Base-by-base conservation (phyloP, 2,888 invertebrate genomes). In the Leptinotarsa haldemani region DNA sequence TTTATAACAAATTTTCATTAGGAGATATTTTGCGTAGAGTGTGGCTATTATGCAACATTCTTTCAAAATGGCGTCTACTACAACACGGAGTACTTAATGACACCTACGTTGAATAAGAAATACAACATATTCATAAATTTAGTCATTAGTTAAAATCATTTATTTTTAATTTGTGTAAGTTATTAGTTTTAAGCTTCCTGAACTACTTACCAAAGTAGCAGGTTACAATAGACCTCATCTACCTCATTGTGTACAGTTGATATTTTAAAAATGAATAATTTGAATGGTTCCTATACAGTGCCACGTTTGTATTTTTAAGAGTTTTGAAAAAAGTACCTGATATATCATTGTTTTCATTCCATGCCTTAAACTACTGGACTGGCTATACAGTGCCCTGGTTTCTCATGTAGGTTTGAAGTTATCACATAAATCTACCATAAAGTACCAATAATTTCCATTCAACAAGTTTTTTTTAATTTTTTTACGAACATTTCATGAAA, bases 91-190 rank as follows among this genome's bases (percentile, higher is more conserved):
- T 82, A 83, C 80, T 81, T 80, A 82, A 82, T 81, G 83, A 80
- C 84, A 83, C 83, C 83, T 83, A 83, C 82, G 82, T 83, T 81
- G 82, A 82, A 81, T 80, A 82, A 82, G 80, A 82, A 82, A 77
- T 81, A 81, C 80, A 82, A 69, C 81, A 72, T 74, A 73, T 75
- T 40, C 30, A 53, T 67, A 53, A 69, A 70, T 76, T 74, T 80
- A 74, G 74, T 76, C 73, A 71, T 70, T 69, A 67, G 69, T 74
- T 75, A 58, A 72, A 71, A 50, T 64, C 2, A 18, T 73, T 78
- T 76, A 70, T 65, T 70, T 75, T 75, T 74, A 61, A n/a, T 61
- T 61, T 61, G 3, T 61, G 18, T 75, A 71, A 73, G 67, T 71
- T 65, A 47, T 72, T 74, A 76, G 71, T 68, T 75, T 77, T 69